Percentiles rank a stretch among this genome's conserved stretches.
Conservation (phyloP, 2,888 invertebrate species). For the Drosophila paranaensis region DNA sequence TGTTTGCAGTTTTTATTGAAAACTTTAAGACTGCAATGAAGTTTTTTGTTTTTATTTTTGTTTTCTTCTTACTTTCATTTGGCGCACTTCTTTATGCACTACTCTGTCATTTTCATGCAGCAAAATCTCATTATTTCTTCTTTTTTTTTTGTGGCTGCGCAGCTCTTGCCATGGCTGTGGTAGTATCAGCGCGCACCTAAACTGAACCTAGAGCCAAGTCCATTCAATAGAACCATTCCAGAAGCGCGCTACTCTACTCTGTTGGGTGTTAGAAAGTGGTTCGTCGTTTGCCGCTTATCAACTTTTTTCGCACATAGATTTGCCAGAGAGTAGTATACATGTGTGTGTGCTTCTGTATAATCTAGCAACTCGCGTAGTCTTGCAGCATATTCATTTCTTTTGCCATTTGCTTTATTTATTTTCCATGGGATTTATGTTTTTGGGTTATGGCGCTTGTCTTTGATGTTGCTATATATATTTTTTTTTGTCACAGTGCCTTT, state of each 20-base stretch:
- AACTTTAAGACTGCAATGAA: slow-evolving; percentile 32
- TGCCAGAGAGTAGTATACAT: not conserved
- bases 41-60: slow-evolving; percentile 6
- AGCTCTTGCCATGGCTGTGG: slow-evolving; percentile 25
- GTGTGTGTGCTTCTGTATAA: slow-evolving; percentile 24
- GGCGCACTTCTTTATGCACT: slow-evolving; percentile 6
- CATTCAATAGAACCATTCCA: slow-evolving; percentile 31
- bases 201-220: slow-evolving; percentile 6
- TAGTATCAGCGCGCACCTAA: not conserved
- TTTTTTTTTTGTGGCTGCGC: slow-evolving; percentile 36
- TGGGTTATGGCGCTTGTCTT: slow-evolving; percentile 75
- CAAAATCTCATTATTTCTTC: slow-evolving; percentile 53
- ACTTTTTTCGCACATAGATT: slow-evolving; percentile 59
- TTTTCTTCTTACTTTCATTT: slow-evolving; percentile 7
- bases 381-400: slow-evolving; percentile 63
- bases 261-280: slow-evolving; percentile 55
- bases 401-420: slow-evolving; percentile 63
- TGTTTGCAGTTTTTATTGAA: slow-evolving; percentile 1
- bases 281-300: slow-evolving; percentile 65
- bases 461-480: slow-evolving; percentile 46
- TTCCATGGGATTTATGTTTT: slow-evolving; percentile 79
- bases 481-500: slow-evolving; percentile 13
- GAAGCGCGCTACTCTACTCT: not conserved
- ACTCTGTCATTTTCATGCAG: slow-evolving; percentile 26
- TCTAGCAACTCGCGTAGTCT: slow-evolving; percentile 33